Percentiles rank a stretch among this genome's conserved stretches.
These are phyloP conservation scores for Maccullochella peelii DNA, from an alignment of 2,113 vertebrate species.

Conservation along the genomic window DNA sequence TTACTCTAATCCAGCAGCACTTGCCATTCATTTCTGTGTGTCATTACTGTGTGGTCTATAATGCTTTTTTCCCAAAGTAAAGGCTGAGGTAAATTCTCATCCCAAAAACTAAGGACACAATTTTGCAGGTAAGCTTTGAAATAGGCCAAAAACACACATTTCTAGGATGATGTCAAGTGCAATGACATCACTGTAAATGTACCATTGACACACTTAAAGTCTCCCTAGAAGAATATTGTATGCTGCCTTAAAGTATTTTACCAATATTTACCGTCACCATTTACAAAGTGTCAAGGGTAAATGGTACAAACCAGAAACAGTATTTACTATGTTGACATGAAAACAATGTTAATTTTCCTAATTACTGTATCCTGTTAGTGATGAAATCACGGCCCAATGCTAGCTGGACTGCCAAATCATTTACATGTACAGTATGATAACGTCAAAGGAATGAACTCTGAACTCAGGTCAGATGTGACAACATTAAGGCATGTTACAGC, in stretches of 20 bases:
- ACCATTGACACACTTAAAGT: background rate
- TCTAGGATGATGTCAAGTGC: background rate
- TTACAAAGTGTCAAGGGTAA: background rate
- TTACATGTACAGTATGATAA: slow-evolving; percentile 28
- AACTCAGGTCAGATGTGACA: slow-evolving; percentile 23
- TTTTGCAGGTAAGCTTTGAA: background rate
- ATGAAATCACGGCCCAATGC: slow-evolving; percentile 17
- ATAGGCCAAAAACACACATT: background rate
- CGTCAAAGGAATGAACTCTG: slow-evolving; percentile 25
- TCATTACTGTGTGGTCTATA: background rate
- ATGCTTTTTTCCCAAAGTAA: background rate
- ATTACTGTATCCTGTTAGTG: background rate
- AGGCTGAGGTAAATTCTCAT: background rate
- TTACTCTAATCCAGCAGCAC: slow-evolving; percentile 20
- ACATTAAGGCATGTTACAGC: background rate
- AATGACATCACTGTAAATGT: background rate
- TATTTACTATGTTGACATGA: background rate
- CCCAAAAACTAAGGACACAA: background rate
- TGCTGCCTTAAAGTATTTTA: background rate
- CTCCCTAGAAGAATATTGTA: no score
- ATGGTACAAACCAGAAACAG: background rate
- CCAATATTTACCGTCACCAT: background rate
- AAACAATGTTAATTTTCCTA: no score
- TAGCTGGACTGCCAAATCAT: background rate
- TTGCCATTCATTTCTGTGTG: background rate